Conservation (phyloP, 2,113 vertebrate species). For the Polyodon spathula region DNA sequence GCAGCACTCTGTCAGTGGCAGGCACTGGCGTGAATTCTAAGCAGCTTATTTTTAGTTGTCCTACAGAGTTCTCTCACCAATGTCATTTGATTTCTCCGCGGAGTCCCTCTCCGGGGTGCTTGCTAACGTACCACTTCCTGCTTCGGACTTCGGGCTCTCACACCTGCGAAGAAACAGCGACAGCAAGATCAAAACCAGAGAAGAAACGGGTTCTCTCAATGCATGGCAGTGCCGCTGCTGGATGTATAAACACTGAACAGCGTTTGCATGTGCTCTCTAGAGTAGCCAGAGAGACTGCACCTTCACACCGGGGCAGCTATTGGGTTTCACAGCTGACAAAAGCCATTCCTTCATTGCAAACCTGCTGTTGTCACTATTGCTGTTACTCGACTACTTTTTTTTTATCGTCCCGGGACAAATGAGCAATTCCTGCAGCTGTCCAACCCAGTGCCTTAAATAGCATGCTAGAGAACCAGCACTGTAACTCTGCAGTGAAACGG, state of each 20-base stretch:
- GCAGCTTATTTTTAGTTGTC: constrained; percentile 19
- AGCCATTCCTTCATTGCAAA: not conserved
- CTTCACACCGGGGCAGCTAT: not conserved
- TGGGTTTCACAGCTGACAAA: constrained; percentile 4
- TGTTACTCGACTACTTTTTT: no score
- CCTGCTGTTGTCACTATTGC: not conserved
- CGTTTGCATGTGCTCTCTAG: no score
- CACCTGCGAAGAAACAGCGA: constrained; percentile 68
- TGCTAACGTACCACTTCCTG: constrained; percentile 53
- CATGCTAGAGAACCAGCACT: not conserved
- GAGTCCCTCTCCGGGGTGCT: constrained; percentile 70
- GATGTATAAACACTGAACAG: no score
- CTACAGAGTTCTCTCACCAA: constrained; percentile 67
- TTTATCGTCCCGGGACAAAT: not conserved
- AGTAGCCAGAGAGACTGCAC: no score
- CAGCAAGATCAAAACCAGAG: constrained; percentile 19
- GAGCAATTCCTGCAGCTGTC: not conserved
- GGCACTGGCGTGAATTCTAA: not conserved
- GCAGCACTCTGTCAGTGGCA: no score
- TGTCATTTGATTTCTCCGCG: constrained; percentile 79
- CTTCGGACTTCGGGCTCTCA: constrained; percentile 83
- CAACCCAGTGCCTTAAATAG: not conserved
- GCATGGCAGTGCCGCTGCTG: no score
- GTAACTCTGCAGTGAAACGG: not conserved
- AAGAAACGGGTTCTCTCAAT: no score